Evolutionary conservation across 2,888 invertebrate genomes (phyloP), one percentile per base, ranked within the genome.

Genomic region (Dryobotodes eremita): DNA sequence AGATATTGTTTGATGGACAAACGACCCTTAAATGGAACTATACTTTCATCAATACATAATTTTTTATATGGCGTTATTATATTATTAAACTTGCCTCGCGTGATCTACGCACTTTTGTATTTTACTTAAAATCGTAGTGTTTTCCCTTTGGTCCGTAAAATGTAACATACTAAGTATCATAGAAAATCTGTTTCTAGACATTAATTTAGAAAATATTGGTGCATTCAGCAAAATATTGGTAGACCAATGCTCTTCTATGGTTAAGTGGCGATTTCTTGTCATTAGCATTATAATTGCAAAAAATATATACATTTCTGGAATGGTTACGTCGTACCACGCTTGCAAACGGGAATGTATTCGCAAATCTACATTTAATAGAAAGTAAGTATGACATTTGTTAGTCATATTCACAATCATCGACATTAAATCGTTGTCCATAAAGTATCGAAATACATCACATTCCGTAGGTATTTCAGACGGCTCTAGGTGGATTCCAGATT

Each of bases 361-460:
- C 62, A 72, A 72, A 15, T 62, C 62, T 48, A 46, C 59, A 59
- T 69, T 75, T 26, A 69, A 42, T 23, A 69, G 20, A 62, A 75
- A 75, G 69, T 69, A 62, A 20, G 26, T 20, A 69, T 75, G 69
- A 69, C 62, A 69, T 62, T 69, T 69, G 46, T 75, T 75, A 26
- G 75, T 75, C 74, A 74, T 74, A 74, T 74, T 74, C 31, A 66
- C 74, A 74, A 66, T 74, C 74, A 66, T 74, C 74, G 74, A 66
- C 74, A 74, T 31, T 31, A 74, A 74, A 74, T 74, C 66, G 31
- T 15, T 74, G 74, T 74, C 74, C 74, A 74, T 74, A 74, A 74
- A 74, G 31, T 74, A 74, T 74, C 31, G 74, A 74, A 74, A 74
- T 74, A 74, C 31, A 31, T 74, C 74, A 31, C 74, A 74, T 74